A percentile compares a stretch with the other conserved stretches of the same genome.
phyloP scores from a whole-genome alignment of 2,888 invertebrate genomes.

The Leucophora obtusa region DNA sequence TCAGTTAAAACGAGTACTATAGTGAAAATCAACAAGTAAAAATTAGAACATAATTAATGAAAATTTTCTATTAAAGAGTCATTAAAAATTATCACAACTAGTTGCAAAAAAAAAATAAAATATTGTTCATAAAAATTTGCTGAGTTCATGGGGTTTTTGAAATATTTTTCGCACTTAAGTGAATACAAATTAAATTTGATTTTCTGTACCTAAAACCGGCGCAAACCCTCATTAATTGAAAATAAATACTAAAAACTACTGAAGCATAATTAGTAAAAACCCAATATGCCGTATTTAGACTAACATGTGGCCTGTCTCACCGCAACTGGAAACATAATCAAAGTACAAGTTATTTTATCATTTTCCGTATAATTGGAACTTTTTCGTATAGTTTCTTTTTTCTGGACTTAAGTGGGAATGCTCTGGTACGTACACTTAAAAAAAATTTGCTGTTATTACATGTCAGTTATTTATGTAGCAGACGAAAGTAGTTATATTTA shows the following conservation, averaged over 20 bases:
- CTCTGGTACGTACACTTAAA: too few species aligned
- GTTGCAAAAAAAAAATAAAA: constrained; percentile 9
- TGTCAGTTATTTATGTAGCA: too few species aligned
- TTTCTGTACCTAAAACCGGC: not conserved
- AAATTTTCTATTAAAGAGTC: not conserved
- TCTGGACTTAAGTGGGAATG: too few species aligned
- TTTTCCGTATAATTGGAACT: too few species aligned
- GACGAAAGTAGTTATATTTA: too few species aligned
- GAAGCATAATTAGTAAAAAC: not conserved
- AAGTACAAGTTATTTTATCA: too few species aligned
- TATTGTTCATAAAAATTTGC: not conserved
- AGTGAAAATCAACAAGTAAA: not conserved
- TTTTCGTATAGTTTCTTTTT: too few species aligned
- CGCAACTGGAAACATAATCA: too few species aligned
- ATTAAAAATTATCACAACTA: not conserved
- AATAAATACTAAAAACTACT: not conserved
- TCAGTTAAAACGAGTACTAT: not conserved
- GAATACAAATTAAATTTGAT: not conserved
- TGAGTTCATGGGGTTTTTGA: not conserved
- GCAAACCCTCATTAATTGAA: not conserved
- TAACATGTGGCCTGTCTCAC: too few species aligned
- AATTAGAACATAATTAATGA: not conserved
- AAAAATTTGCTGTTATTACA: too few species aligned
- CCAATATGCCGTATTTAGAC: too few species aligned
- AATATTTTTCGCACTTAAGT: not conserved